Conservation (phyloP, 2,797 vertebrate genomes). For the Bradypodion ventrale region DNA sequence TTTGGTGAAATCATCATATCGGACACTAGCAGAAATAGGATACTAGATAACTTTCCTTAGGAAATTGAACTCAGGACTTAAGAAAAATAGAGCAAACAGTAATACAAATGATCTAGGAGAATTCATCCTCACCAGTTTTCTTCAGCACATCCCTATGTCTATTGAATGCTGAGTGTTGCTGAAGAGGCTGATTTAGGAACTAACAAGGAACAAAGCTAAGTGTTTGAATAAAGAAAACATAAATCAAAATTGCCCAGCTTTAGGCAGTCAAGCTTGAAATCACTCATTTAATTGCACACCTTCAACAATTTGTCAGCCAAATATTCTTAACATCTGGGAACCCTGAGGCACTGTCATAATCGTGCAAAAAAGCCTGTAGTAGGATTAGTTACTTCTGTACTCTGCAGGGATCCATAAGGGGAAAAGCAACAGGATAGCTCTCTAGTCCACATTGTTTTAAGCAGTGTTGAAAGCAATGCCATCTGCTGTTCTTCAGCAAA, state of each 20-base stretch:
- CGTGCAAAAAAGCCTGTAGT: background rate
- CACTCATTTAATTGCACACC: constrained; percentile 1
- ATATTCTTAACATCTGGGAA: background rate
- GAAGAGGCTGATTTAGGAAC: background rate
- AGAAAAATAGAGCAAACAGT: background rate
- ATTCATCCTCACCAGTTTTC: background rate
- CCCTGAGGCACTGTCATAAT: background rate
- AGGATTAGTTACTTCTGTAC: background rate
- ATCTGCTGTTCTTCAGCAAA: background rate
- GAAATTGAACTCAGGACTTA: background rate
- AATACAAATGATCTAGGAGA: background rate
- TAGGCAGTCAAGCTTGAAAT: constrained; percentile 7
- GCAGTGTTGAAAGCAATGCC: background rate
- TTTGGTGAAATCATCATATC: background rate
- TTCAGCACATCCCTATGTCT: background rate
- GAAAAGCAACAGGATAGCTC: background rate
- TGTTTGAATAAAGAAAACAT: background rate
- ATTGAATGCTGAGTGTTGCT: background rate
- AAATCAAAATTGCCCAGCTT: background rate
- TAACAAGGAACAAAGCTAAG: background rate
- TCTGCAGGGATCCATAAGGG: background rate
- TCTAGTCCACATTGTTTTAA: background rate
- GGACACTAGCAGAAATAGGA: background rate
- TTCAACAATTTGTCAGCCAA: background rate
- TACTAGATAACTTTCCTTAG: background rate